Base-by-base conservation (phyloP, 2,113 vertebrate genomes). In the Trichomycterus rosablanca region DNA sequence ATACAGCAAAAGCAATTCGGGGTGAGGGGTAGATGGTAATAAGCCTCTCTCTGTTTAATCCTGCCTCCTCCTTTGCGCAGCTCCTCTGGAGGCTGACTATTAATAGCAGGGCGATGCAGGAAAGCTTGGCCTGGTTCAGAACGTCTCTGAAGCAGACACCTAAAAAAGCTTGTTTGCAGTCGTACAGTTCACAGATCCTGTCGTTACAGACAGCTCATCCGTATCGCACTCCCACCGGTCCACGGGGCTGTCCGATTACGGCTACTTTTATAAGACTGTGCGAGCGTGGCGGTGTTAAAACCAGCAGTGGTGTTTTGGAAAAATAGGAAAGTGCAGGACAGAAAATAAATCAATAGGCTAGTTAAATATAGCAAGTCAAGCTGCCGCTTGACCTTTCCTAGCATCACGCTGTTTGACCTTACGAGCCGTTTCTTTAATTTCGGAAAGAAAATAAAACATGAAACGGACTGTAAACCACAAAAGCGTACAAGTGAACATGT, bases 251-350 rank as follows among this genome's bases (percentile, higher is more conserved):
- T 55, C 72, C 66, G 28, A 56, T 39, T 63, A 48, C 64, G 74
- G 63, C 68, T 73, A 73, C 76, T 74, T 78, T 73, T 76, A 78
- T 49, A 14, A 73, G 74, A 74, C 63, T 60, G 66, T 71, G 76
- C 77, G 72, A 78, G 75, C 67, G 68, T 80, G 18, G 34, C 18
- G 18, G 24, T 16, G 3, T 34, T 2, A 4, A 8, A 8, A 12
- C 2, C 26, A 9, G 26, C n/a, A 14, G 14, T 24, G 3, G 9
- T 5, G 9, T 23, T 11, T 2, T 42, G 39, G 3, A 6, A 14
- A 11, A 30, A 28, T 2, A 11, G 18, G 12, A 12, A 5, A 56
- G 14, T 1, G 7, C 2, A 34, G 7, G 14, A 43, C 11, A 45
- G 7, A 52, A 19, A n/a, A 42, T 26, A 62, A 14, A 42, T 42